Conservation (phyloP, 2,888 invertebrate species). For the Cheilosia impressa region DNA sequence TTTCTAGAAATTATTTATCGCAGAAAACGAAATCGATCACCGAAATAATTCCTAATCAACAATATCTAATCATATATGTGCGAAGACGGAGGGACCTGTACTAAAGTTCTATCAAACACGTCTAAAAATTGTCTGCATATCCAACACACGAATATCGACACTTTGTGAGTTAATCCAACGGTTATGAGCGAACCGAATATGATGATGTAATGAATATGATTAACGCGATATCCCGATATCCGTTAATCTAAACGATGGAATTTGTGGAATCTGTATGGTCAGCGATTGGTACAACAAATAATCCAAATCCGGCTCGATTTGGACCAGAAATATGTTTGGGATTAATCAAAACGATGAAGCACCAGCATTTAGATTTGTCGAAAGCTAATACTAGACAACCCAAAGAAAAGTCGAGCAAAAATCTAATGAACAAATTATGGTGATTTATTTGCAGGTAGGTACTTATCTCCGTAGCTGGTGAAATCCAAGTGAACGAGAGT, state of each 20-base stretch:
- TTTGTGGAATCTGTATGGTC: too few relatives aligned
- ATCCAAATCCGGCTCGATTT: slow-evolving; percentile 11
- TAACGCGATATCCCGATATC: not conserved
- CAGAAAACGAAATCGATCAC: too few relatives aligned
- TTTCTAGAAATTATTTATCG: too few relatives aligned
- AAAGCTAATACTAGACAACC: too few relatives aligned
- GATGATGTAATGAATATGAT: not conserved
- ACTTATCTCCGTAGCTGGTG: too few relatives aligned
- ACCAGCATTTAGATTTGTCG: too few relatives aligned
- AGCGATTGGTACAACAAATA: too few relatives aligned
- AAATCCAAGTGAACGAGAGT: too few relatives aligned
- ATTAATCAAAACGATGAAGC: not conserved
- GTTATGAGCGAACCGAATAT: not conserved
- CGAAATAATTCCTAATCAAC: not conserved
- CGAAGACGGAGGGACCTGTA: not conserved
- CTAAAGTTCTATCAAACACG: not conserved
- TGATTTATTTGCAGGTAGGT: too few relatives aligned
- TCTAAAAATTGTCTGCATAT: not conserved
- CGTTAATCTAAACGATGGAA: too few relatives aligned
- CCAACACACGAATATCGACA: not conserved
- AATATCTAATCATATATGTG: not conserved
- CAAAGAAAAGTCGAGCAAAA: too few relatives aligned
- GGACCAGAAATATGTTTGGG: slow-evolving; percentile 9
- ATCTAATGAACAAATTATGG: too few relatives aligned
- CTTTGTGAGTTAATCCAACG: not conserved